Percentiles rank a stretch among this genome's conserved stretches.
Evolutionary conservation across 1,140 invertebrate species (phyloP).

Genomic region (Dendrolimus punctatus): DNA sequence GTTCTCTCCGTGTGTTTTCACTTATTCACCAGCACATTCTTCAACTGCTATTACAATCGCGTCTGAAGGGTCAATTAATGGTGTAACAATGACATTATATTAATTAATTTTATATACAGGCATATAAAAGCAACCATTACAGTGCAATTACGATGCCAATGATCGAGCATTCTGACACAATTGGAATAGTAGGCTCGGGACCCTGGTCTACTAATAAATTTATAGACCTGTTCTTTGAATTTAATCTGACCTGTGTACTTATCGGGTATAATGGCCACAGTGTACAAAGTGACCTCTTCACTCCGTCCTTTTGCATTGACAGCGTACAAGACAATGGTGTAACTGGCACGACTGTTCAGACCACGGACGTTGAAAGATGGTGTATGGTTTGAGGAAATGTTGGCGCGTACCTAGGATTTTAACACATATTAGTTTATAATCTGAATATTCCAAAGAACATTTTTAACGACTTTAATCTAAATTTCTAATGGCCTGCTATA

Average conservation of each 20-base stretch:
- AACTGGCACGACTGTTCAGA: conserved; percentile 56
- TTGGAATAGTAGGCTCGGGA: not conserved
- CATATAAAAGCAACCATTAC: too few relatives aligned
- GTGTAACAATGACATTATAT: too few relatives aligned
- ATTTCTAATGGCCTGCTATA: too few relatives aligned
- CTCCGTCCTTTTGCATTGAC: conserved; percentile 76
- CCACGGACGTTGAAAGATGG: conserved; percentile 65
- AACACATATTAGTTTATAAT: not conserved
- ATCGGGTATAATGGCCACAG: conserved; percentile 74
- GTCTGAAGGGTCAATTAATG: too few relatives aligned
- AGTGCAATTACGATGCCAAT: too few relatives aligned
- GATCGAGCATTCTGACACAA: not conserved
- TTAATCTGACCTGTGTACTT: conserved; percentile 83
- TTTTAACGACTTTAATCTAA: too few relatives aligned
- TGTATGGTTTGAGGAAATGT: conserved; percentile 40
- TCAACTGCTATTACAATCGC: too few relatives aligned
- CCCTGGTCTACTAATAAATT: not conserved
- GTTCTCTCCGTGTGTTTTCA: too few relatives aligned
- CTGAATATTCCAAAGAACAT: not conserved
- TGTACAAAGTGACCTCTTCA: conserved; percentile 74
- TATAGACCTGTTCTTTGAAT: not conserved
- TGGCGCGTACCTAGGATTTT: conserved; percentile 34
- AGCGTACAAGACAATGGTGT: conserved; percentile 73
- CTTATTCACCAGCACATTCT: too few relatives aligned
- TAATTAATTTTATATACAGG: too few relatives aligned